Evolutionary conservation across 2,888 invertebrate species (phyloP), one percentile per base, ranked within the genome.

Genomic region (Diarsia rubi): DNA sequence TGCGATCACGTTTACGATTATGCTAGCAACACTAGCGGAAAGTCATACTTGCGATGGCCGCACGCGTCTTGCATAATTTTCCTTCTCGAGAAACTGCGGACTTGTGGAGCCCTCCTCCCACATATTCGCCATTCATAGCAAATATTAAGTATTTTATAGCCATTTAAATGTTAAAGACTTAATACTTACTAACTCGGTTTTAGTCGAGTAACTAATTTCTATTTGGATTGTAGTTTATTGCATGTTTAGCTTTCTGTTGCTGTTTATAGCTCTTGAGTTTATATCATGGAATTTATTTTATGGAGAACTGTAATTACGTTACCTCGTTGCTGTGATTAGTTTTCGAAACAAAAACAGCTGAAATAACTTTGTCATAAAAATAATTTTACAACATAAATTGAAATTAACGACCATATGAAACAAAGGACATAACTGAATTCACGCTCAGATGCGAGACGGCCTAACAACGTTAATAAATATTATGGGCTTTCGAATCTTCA

Each of bases 1-100:
- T 93, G 92, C 88, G 91, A 93, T 92, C 94, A 94, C 93, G 94
- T 91, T 90, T 90, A 89, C 81, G 83, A 87, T 86, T 88, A 84
- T 89, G 82, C 82, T 89, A 82, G 88, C 88, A 91, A 90, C 89
- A 90, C 89, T 63, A 76, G 76, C 79, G 65, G 69, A 73, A 84
- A 85, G 75, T 74, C 63, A 37, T 70, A 76, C 67, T 42, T 67
- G 72, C 65, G 62, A 75, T 75, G 49, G 71, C 66, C 80, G 82
- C 82, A 88, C 85, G 87, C 83, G 87, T 73, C 83, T 86, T 82
- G 89, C 89, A 91, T 92, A 91, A 91, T 88, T 86, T 84, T 64
- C 73, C 44, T 81, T 86, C 81, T 62, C 45, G 70, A 71, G 82
- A 84, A 84, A 82, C 59, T 73, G 66, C 24, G 75, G n/a, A n/a